Percentiles rank a stretch among this genome's conserved stretches.
Evolutionary conservation across 2,888 invertebrate species (phyloP).

Genomic region (Ormyrus rosae): DNA sequence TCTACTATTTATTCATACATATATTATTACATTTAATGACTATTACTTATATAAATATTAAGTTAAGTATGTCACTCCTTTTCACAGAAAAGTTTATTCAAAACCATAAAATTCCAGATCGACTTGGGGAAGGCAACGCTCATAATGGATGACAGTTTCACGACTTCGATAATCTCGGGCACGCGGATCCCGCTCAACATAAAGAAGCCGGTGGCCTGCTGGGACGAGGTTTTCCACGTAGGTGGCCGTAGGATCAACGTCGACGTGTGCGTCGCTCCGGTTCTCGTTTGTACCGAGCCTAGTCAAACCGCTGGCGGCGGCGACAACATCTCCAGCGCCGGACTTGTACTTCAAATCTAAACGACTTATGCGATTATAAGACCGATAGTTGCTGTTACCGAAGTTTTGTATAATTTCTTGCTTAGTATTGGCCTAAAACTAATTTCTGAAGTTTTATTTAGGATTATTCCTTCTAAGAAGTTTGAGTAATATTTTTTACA

Average conservation of each 20-base stretch:
- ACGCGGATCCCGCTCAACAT: conserved; percentile 82
- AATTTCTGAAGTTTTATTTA: too few relatives aligned
- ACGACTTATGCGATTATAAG: too few relatives aligned
- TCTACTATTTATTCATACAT: too few relatives aligned
- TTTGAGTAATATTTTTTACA: too few relatives aligned
- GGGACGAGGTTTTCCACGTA: conserved; percentile 82
- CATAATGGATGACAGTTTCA: conserved; percentile 89
- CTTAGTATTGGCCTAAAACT: too few relatives aligned
- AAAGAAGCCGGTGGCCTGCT: conserved; percentile 87
- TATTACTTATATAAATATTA: too few relatives aligned
- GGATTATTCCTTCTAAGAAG: too few relatives aligned
- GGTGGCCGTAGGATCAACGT: conserved; percentile 73
- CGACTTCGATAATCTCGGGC: conserved; percentile 80
- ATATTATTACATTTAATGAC: too few relatives aligned
- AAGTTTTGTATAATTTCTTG: too few relatives aligned
- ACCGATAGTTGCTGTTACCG: too few relatives aligned
- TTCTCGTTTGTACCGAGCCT: conserved; percentile 88
- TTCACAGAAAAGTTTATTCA: too few relatives aligned
- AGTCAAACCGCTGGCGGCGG: conserved; percentile 91
- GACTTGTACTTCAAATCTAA: conserved; percentile 84
- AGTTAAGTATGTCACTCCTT: too few relatives aligned
- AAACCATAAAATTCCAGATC: conserved; percentile 70
- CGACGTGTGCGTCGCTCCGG: conserved; percentile 89
- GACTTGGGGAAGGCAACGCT: conserved; percentile 79
- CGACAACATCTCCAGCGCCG: conserved; percentile 92